These are phyloP conservation scores for Seira ritae DNA, from an alignment of 2,888 invertebrate genomes.

Conservation along the genomic window DNA sequence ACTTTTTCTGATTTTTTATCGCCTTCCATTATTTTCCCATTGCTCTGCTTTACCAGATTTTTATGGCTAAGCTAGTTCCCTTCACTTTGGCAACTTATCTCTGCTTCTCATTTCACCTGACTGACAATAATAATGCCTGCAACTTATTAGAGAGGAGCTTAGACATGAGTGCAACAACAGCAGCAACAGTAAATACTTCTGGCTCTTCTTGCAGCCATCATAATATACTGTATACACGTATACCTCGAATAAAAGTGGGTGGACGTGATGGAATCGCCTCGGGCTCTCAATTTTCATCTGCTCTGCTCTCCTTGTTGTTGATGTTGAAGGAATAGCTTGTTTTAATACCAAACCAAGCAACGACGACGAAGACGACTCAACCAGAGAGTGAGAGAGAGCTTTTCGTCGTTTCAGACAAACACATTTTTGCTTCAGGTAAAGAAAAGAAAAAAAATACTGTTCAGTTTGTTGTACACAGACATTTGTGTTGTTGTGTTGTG, in stretches of 20 bases:
- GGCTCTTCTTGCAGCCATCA: no score
- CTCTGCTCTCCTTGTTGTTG: not conserved
- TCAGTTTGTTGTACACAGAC: not conserved
- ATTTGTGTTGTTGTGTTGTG: not conserved
- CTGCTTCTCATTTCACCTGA: conserved; percentile 50
- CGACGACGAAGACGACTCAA: no score
- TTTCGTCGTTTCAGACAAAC: not conserved
- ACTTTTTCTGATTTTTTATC: conserved; percentile 8
- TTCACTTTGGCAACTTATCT: conserved; percentile 2
- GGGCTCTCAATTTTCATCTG: conserved; percentile 54
- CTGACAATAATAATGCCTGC: conserved; percentile 59
- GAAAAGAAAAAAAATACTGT: not conserved
- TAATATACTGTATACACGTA: not conserved
- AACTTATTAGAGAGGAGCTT: conserved; percentile 56
- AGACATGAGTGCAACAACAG: conserved; percentile 24
- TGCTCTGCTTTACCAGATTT: conserved; percentile 19
- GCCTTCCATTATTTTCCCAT: conserved; percentile 29
- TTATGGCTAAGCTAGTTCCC: not conserved
- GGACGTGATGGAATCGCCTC: conserved; percentile 70
- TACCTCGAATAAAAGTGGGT: conserved; percentile 68
- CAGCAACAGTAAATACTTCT: conserved; percentile 9
- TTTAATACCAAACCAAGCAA: conserved; percentile 47
- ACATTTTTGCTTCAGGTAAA: conserved; percentile 12
- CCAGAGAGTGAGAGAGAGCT: no score
- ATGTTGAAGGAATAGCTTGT: conserved; percentile 58